Conservation (phyloP, 2,888 invertebrate genomes). For the Hydrotaea cyrtoneurina region DNA sequence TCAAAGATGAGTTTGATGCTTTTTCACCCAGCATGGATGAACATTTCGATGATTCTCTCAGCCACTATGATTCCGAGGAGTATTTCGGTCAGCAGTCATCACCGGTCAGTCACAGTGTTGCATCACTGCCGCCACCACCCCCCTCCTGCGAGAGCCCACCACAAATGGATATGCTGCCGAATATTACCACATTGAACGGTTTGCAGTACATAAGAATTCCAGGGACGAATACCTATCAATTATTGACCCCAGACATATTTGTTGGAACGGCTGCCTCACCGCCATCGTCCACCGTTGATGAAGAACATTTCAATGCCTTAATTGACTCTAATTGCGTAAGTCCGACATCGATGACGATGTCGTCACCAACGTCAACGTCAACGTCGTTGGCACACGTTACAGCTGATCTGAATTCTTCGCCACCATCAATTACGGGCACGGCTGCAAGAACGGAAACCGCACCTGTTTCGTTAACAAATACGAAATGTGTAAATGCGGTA, state of each 20-base stretch:
- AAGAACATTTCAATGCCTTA: constrained; percentile 84
- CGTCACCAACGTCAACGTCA: constrained; percentile 44
- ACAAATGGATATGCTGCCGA: constrained; percentile 79
- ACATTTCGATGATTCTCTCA: constrained; percentile 74
- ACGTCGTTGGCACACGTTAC: constrained; percentile 49
- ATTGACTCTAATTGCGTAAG: constrained; percentile 80
- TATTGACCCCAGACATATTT: constrained; percentile 83
- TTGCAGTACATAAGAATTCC: constrained; percentile 84
- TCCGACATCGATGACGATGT: constrained; percentile 72
- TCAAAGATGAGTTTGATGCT: constrained; percentile 78
- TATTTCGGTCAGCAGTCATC: constrained; percentile 58
- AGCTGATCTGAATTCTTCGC: constrained; percentile 68
- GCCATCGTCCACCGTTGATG: constrained; percentile 78
- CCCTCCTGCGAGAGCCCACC: not conserved
- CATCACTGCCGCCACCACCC: constrained; percentile 17
- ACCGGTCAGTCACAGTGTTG: not conserved
- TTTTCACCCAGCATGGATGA: constrained; percentile 72
- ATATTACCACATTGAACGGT: constrained; percentile 80
- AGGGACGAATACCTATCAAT: constrained; percentile 84
- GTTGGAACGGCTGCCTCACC: constrained; percentile 79
- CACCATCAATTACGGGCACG: constrained; percentile 61
- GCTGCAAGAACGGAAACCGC: constrained; percentile 61
- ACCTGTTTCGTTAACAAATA: constrained; percentile 66
- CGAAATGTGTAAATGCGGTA: constrained; percentile 42
- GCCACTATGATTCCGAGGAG: constrained; percentile 77